Conservation (phyloP, 2,888 invertebrate genomes). For the Oscheius sp. region DNA sequence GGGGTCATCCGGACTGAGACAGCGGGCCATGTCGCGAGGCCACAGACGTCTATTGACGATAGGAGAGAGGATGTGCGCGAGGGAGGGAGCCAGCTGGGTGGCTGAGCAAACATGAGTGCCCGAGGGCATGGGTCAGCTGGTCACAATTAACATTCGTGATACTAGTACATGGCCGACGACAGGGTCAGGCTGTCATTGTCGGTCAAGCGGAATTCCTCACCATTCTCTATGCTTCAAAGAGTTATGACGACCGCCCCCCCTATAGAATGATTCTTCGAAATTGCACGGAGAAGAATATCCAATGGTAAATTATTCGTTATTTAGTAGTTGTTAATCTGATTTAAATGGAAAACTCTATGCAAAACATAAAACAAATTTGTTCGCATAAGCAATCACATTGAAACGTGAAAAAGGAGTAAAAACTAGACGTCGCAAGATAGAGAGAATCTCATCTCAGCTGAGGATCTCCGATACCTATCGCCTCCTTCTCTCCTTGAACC, state of each 20-base stretch:
- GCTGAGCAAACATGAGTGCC: slow-evolving; percentile 38
- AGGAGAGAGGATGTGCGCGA: slow-evolving; percentile 32
- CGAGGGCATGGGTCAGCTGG: slow-evolving; percentile 40
- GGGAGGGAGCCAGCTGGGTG: slow-evolving; percentile 34
- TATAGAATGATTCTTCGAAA: too few species aligned
- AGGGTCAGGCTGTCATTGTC: not conserved
- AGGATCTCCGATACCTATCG: slow-evolving; percentile 29
- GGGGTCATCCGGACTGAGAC: slow-evolving; percentile 38
- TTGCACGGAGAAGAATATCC: too few species aligned
- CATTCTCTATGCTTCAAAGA: not conserved
- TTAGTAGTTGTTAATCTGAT: too few species aligned
- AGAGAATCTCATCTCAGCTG: slow-evolving; percentile 2
- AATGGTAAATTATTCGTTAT: too few species aligned
- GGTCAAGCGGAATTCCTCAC: slow-evolving; percentile 1
- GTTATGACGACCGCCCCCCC: not conserved
- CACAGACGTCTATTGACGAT: slow-evolving; percentile 32
- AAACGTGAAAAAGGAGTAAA: not conserved
- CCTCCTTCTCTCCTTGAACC: slow-evolving; percentile 17
- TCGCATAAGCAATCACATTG: not conserved
- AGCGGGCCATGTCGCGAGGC: slow-evolving; percentile 24
- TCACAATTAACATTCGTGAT: slow-evolving; percentile 34
- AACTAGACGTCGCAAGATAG: not conserved
- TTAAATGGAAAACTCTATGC: too few species aligned
- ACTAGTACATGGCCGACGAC: slow-evolving; percentile 24
- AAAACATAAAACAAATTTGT: too few species aligned